Base-by-base conservation (phyloP, 2,888 invertebrate genomes). In the Parnassius apollo region DNA sequence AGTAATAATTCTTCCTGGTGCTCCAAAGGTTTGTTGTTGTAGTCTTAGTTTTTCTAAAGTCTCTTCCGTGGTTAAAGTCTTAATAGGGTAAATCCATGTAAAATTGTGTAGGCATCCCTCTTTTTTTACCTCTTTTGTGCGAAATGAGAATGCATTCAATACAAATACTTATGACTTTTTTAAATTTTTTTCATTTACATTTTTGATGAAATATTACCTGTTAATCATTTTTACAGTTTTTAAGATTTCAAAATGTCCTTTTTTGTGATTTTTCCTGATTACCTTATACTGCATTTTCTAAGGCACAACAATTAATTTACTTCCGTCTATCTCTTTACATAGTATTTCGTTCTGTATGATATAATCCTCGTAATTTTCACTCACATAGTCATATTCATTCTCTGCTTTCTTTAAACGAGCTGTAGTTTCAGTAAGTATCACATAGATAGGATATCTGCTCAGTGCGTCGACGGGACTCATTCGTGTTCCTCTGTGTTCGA, bases 81-180 rank as follows among this genome's bases (percentile, higher is more conserved):
- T 80, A 2, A 72, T 69, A 12, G 78, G 76, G 56, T 74, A 80
- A 0, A 80, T 59, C 76, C 80, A 81, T 2, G 68, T 69, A 68
- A 78, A 81, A 62, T 80, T 81, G 0, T 75, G 59, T 35, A 82
- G 65, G 4, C 69, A 71, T 13, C 81, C 78, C 68, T 81, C 78
- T 42, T 71, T 69, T 56, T 77, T 81, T n/a, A 55, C 44, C 56
- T 7, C 42, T 25, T 25, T 25, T 25, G 25, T 25, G 25, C 25
- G 25, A 25, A 2, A 25, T 25, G 2, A 25, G 25, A 25, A 25
- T 25, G 25, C 25, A 25, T 25, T 25, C 25, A 25, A 25, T 25
- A 25, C 25, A 25, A 25, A 3, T 25, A 25, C 25, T 25, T 25
- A 25, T 25, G 25, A 25, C 25, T 2, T 25, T 25, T 2, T 25